Conservation (phyloP, 2,888 invertebrate species). For the Lochmaea capreae region DNA sequence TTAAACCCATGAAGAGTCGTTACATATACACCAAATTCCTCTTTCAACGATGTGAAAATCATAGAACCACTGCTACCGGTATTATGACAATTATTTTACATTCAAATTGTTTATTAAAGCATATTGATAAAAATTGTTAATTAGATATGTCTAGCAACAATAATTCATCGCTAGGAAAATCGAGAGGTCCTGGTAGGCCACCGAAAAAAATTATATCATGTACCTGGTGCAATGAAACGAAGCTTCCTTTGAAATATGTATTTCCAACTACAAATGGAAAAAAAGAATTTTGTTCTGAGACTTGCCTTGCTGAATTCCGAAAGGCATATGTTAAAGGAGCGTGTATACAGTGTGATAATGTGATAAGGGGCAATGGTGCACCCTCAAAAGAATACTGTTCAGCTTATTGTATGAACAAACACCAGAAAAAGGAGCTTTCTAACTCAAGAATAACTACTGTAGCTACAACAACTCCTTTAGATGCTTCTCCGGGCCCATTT, state of each 20-base stretch:
- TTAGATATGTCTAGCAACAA: slow-evolving; percentile 58
- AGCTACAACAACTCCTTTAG: slow-evolving; percentile 63
- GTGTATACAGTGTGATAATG: slow-evolving; percentile 89
- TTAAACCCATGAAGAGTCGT: slow-evolving; percentile 7
- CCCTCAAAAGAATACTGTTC: slow-evolving; percentile 87
- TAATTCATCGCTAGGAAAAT: slow-evolving; percentile 65
- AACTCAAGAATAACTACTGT: slow-evolving; percentile 66
- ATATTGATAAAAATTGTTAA: slow-evolving; percentile 28
- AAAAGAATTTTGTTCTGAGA: slow-evolving; percentile 93
- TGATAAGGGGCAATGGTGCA: slow-evolving; percentile 80
- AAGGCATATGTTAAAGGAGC: slow-evolving; percentile 88
- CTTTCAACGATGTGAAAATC: slow-evolving; percentile 18
- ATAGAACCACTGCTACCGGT: slow-evolving; percentile 23
- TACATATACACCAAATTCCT: slow-evolving; percentile 2
- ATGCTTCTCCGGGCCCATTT: slow-evolving; percentile 74
- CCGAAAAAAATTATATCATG: slow-evolving; percentile 80
- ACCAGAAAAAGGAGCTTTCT: slow-evolving; percentile 74
- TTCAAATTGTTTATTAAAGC: slow-evolving; percentile 26
- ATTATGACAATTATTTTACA: slow-evolving; percentile 27
- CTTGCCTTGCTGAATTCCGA: slow-evolving; percentile 88
- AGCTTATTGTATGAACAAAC: slow-evolving; percentile 84
- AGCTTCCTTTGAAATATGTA: slow-evolving; percentile 86
- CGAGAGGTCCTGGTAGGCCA: slow-evolving; percentile 81
- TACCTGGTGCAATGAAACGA: slow-evolving; percentile 89
- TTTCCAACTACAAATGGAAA: slow-evolving; percentile 89